phyloP scores from a whole-genome alignment of 2,797 vertebrate species.

The Ctenopoma kingsleyae region DNA sequence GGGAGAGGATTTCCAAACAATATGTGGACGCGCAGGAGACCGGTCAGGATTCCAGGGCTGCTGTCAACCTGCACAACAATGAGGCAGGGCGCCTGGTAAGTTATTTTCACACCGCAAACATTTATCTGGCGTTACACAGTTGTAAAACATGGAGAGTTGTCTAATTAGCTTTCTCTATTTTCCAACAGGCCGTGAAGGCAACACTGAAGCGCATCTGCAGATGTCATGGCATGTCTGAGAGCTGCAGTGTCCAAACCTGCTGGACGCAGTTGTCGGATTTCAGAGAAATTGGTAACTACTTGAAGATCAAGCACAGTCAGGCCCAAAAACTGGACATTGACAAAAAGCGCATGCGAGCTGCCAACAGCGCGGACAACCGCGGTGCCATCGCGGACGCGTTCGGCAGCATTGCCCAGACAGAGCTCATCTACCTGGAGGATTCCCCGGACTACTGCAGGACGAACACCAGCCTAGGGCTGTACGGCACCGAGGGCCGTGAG shows the following conservation, averaged over 20 bases:
- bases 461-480: slow-evolving; percentile 90
- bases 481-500: slow-evolving; percentile 94
- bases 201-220: slow-evolving; percentile 94
- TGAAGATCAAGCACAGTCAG: slow-evolving; percentile 91
- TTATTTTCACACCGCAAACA: background rate
- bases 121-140: background rate
- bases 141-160: background rate
- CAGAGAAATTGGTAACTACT: slow-evolving; percentile 90
- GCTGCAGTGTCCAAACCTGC: slow-evolving; percentile 96
- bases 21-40: slow-evolving; percentile 96
- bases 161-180: background rate
- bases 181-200: slow-evolving; percentile 89
- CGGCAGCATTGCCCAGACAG: slow-evolving; percentile 82
- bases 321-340: slow-evolving; percentile 93
- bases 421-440: slow-evolving; percentile 94
- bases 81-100: slow-evolving; percentile 92
- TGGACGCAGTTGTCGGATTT: slow-evolving; percentile 96
- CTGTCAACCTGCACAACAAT: slow-evolving; percentile 97
- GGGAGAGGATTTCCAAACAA: slow-evolving; percentile 93
- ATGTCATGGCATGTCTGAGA: slow-evolving; percentile 97
- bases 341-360: slow-evolving; percentile 87
- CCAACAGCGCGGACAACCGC: slow-evolving; percentile 92
- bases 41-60: slow-evolving; percentile 93
- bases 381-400: slow-evolving; percentile 87
- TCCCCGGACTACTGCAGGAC: slow-evolving; percentile 94